Evolutionary conservation across 2,797 vertebrate genomes (phyloP).

Genomic region (Cyprinodon diabolis): DNA sequence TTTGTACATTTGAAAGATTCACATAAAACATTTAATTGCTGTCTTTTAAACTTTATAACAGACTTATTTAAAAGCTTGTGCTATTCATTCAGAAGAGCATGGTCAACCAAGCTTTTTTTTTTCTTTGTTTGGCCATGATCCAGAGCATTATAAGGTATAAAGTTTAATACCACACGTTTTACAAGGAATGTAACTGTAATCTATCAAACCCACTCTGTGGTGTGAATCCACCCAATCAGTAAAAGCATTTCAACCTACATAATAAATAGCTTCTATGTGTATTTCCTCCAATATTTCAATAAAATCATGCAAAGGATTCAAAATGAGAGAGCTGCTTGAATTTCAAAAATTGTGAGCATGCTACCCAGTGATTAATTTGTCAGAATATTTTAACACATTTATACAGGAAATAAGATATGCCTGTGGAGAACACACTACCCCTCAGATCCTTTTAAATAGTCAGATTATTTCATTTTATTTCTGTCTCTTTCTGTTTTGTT

Average conservation of each 20-base stretch:
- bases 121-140: not conserved
- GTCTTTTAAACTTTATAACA: not conserved
- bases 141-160: not conserved
- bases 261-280: constrained; percentile 2
- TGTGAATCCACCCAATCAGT: constrained; percentile 23
- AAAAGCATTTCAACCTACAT: constrained; percentile 23
- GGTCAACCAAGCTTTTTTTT: not conserved
- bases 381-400: constrained; percentile 13
- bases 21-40: not conserved
- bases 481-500: not conserved
- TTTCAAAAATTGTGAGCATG: constrained; percentile 20
- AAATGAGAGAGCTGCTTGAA: constrained; percentile 36
- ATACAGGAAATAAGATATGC: not conserved
- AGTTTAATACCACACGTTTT: not conserved
- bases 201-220: constrained; percentile 33
- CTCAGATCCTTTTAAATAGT: not conserved
- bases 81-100: not conserved
- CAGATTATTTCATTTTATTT: not conserved
- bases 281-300: constrained; percentile 16
- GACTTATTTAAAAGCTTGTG: not conserved
- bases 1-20: not conserved
- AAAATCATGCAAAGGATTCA: constrained; percentile 1
- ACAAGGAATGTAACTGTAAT: constrained; percentile 39
- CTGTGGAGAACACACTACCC: constrained; percentile 1
- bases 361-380: constrained; percentile 25